A percentile compares a stretch with the other conserved stretches of the same genome.
Evolutionary conservation across 2,888 invertebrate species (phyloP).

Genomic region (Muscina levida): DNA sequence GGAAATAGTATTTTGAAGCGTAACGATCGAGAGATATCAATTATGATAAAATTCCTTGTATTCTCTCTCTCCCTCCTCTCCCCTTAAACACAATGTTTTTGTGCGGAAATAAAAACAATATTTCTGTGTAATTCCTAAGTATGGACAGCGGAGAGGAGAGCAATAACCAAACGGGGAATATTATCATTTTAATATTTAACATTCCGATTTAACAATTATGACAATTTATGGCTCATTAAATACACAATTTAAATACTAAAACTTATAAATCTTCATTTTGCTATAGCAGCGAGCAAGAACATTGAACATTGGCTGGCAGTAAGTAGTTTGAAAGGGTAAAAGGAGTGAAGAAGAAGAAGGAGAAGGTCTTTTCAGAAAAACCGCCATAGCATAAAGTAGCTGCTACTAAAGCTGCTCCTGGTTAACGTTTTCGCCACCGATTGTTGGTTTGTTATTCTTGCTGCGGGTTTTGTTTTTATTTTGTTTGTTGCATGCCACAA

Average conservation of each 20-base stretch:
- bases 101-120: no score
- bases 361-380: slow-evolving; percentile 27
- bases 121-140: no score
- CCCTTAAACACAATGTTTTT: neutral
- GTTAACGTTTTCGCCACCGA: neutral
- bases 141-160: neutral
- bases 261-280: slow-evolving; percentile 60
- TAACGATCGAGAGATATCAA: slow-evolving; percentile 34
- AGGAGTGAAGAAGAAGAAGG: neutral
- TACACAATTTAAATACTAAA: slow-evolving; percentile 63
- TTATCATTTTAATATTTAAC: slow-evolving; percentile 62
- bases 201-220: slow-evolving; percentile 64
- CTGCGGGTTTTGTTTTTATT: neutral
- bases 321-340: neutral
- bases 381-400: slow-evolving; percentile 51
- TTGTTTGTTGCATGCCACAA: slow-evolving; percentile 52
- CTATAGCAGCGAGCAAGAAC: neutral
- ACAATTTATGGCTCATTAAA: slow-evolving; percentile 66
- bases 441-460: slow-evolving; percentile 48
- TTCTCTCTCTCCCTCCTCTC: neutral
- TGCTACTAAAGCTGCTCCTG: no score
- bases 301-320: no score
- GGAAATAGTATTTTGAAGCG: slow-evolving; percentile 27
- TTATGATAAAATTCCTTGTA: slow-evolving; percentile 29
- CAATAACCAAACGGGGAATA: slow-evolving; percentile 24